These are phyloP conservation scores for Cnemophilus loriae DNA, from an alignment of 2,113 vertebrate species.

Conservation along the genomic window DNA sequence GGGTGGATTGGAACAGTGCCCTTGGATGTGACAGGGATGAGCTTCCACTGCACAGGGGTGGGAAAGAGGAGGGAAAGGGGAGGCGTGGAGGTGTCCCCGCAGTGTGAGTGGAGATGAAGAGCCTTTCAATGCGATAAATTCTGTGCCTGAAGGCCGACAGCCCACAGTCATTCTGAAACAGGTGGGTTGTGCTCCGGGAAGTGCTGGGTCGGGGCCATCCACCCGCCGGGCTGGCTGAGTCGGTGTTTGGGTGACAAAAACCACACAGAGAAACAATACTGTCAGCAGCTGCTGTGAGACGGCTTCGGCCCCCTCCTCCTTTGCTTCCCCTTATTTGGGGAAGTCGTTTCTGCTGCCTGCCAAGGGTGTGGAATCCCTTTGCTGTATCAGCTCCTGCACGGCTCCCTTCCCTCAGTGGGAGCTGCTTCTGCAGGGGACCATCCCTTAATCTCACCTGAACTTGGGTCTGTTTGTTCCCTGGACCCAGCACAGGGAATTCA, in stretches of 20 bases:
- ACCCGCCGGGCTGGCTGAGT: background rate
- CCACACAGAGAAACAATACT: fast-evolving
- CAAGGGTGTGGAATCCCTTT: background rate
- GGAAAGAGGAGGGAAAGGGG: background rate
- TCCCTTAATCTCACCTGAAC: background rate
- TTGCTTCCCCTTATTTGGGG: background rate
- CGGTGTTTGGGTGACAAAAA: background rate
- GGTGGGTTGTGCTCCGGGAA: fast-evolving
- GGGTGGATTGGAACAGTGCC: fast-evolving
- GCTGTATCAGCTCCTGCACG: background rate
- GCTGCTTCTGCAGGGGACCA: background rate
- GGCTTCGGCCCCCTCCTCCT: background rate
- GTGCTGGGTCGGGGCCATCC: background rate
- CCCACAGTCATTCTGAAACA: background rate
- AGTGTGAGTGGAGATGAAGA: background rate
- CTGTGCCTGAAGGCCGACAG: fast-evolving
- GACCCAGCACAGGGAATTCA: too few relatives aligned
- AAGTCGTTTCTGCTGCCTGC: background rate
- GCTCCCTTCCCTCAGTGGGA: background rate
- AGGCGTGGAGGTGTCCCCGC: background rate
- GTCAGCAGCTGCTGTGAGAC: fast-evolving
- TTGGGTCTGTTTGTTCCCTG: background rate
- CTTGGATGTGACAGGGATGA: background rate
- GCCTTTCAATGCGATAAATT: fast-evolving
- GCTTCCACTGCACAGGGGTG: background rate